Percentiles rank a stretch among this genome's conserved stretches.
Conservation (phyloP, 2,113 vertebrate genomes). For the Heteronetta atricapilla region DNA sequence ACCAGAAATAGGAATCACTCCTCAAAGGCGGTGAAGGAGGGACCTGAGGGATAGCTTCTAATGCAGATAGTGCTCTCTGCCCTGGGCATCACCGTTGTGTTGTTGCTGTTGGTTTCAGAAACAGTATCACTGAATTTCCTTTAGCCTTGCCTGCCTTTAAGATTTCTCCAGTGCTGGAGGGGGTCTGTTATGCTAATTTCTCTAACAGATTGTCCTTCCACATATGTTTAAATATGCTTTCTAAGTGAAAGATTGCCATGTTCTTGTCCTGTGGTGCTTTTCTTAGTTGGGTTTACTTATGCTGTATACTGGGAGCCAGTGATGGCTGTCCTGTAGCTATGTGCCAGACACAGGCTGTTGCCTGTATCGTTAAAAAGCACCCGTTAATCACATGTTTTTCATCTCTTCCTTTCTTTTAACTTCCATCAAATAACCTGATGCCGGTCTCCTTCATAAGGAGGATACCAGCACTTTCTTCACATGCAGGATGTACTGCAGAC, state of each 20-base stretch:
- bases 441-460: not conserved
- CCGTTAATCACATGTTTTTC: not conserved
- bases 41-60: not conserved
- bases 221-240: accelerated
- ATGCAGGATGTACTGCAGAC: accelerated
- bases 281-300: not conserved
- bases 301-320: not conserved
- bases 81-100: not conserved
- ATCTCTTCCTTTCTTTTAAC: not conserved
- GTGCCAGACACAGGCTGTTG: not conserved
- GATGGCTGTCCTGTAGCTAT: not conserved
- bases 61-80: not conserved
- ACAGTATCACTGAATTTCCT: not conserved
- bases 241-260: too few species aligned
- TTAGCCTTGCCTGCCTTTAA: not conserved
- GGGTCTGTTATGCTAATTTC: not conserved
- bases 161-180: not conserved
- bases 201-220: not conserved
- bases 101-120: not conserved
- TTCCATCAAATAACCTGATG: accelerated
- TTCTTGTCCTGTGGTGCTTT: not conserved
- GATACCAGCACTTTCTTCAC: not conserved
- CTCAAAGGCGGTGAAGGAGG: not conserved
- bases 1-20: not conserved
- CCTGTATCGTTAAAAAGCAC: not conserved